Conservation (phyloP, 2,113 vertebrate genomes). For the Mesembrinibis cayennensis region DNA sequence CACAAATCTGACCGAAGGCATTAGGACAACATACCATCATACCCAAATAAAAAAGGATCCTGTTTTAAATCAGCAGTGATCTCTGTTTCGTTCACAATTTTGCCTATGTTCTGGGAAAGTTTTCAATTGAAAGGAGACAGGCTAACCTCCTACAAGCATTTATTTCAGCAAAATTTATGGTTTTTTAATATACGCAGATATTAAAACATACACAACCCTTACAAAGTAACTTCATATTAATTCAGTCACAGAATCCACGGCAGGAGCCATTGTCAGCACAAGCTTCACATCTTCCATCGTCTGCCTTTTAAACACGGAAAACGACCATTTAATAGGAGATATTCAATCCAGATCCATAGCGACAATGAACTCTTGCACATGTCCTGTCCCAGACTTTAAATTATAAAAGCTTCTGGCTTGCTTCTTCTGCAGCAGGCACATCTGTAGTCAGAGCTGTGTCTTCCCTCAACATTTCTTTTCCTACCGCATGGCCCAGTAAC, state of each 20-base stretch:
- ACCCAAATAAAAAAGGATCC: not conserved
- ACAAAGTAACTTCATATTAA: not conserved
- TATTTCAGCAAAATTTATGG: not conserved
- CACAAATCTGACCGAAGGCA: not conserved
- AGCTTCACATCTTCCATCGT: not conserved
- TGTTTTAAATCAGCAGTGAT: not conserved
- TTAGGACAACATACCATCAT: no score
- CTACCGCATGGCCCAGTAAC: not conserved
- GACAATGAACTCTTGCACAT: not conserved
- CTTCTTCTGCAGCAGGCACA: not conserved
- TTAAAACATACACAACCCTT: not conserved
- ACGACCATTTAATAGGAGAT: not conserved
- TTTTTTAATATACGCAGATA: not conserved
- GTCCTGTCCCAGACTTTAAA: not conserved
- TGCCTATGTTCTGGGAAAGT: not conserved
- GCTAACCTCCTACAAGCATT: not conserved
- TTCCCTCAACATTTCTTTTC: not conserved
- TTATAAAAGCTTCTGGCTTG: not conserved
- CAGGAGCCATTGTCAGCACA: not conserved
- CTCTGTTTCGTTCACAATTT: not conserved
- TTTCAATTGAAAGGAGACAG: not conserved
- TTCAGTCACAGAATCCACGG: not conserved
- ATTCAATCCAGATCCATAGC: not conserved
- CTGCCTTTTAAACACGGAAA: not conserved
- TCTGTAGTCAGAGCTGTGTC: not conserved